Evolutionary conservation across 2,888 invertebrate genomes (phyloP).

Genomic region (Euspilapteryx auroguttella): DNA sequence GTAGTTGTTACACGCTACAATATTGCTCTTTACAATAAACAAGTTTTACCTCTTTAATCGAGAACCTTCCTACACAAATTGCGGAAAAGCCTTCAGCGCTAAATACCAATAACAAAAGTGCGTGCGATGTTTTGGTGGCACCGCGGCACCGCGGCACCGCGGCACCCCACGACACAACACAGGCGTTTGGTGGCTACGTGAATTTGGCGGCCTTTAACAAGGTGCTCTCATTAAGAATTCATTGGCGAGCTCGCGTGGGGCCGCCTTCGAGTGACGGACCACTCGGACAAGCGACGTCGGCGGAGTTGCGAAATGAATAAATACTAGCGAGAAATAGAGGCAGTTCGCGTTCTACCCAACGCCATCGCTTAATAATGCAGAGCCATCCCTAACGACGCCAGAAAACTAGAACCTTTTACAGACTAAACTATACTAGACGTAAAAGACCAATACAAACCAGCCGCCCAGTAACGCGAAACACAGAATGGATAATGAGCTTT

Average conservation of each 20-base stretch:
- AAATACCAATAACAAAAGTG: slow-evolving; percentile 12
- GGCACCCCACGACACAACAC: no score
- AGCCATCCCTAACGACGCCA: no score
- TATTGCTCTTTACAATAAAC: no score
- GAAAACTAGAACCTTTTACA: no score
- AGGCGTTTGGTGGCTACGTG: slow-evolving; percentile 17
- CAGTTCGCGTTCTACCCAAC: slow-evolving; percentile 48
- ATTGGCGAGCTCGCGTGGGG: slow-evolving; percentile 41
- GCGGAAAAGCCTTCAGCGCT: slow-evolving; percentile 10
- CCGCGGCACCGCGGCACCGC: no score
- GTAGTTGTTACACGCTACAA: no score
- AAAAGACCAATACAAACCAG: no score
- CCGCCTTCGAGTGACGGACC: no score
- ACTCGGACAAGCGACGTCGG: slow-evolving; percentile 42
- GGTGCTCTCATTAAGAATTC: slow-evolving; percentile 44
- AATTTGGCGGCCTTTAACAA: slow-evolving; percentile 55
- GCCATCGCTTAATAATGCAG: no score
- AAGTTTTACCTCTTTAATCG: no score
- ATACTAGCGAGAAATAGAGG: slow-evolving; percentile 55
- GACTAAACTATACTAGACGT: no score
- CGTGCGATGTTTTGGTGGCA: slow-evolving; percentile 42
- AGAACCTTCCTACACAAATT: no score
- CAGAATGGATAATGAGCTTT: slow-evolving; percentile 32
- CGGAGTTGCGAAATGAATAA: slow-evolving; percentile 60
- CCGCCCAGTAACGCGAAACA: slow-evolving; percentile 37